Evolutionary conservation across 2,888 invertebrate species (phyloP), one percentile per base, ranked within the genome.

Genomic region (Athalia rosae): DNA sequence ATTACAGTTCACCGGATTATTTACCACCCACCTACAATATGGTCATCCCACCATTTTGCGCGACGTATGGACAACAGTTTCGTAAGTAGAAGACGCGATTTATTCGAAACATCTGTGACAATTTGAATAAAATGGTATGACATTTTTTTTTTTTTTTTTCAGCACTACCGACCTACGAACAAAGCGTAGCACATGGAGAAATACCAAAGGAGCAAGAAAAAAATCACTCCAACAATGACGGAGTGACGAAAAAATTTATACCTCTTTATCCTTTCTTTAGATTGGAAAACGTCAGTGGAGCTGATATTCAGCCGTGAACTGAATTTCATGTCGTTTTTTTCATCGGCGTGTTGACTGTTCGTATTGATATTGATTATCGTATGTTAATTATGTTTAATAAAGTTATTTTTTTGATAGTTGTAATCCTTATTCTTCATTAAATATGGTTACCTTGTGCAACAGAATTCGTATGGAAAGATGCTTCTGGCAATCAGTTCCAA

Each of bases 131-230:
- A 2, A 28, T 28, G 28, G 28, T 28, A 28, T 28, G 28, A 28
- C 0, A 28, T 28, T 28, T 28, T 28, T n/a, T n/a, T 61, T 1
- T 2, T 4, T 9, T 28, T 28, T 6, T 63, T 63, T 63, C 63
- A 63, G 63, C 63, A 4, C 63, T 47, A 45, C 63, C 63, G n/a
- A 45, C n/a, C 45, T 63, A 63, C 63, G 45, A 43, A n/a, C 43
- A 45, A 47, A 1, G n/a, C 7, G 9, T 63, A 47, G n/a, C n/a
- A 11, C 28, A 43, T 63, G 11, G 47, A 13, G 6, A n/a, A 1
- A 11, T 45, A 13, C 7, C n/a, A 45, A 11, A 63, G 7, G 13
- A 13, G 8, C 6, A 63, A 63, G n/a, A 43, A n/a, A 7, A 63
- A n/a, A 11, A 43, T 11, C 43, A 45, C 8, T 4, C 45, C 8